Conservation (phyloP, 2,113 vertebrate species). For the Pelvicachromis taeniatus region DNA sequence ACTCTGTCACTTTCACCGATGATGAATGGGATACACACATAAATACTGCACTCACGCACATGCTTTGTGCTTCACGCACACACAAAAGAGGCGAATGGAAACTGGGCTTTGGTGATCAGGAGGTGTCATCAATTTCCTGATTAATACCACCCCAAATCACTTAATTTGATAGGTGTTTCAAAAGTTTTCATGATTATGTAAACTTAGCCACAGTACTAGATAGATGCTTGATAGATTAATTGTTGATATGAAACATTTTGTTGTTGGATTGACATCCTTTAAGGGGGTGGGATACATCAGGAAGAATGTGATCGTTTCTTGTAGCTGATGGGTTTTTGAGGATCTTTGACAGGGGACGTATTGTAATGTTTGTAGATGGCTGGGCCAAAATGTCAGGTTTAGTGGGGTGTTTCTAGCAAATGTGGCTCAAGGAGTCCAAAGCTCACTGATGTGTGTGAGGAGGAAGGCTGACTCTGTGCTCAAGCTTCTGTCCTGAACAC, state of each 20-base stretch:
- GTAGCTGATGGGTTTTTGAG: not conserved
- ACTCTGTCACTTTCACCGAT: conserved; percentile 39
- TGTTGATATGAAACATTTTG: not conserved
- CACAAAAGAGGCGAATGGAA: not conserved
- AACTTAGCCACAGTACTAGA: not conserved
- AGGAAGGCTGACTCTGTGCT: not conserved
- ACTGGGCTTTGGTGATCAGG: not conserved
- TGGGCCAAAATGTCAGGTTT: not conserved
- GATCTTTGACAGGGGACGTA: not conserved
- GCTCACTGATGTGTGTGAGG: not conserved
- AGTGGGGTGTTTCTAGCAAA: not conserved
- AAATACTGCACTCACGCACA: not conserved
- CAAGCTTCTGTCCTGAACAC: not conserved
- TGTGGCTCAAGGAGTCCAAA: not conserved
- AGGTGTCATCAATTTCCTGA: not conserved
- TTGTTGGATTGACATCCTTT: not conserved
- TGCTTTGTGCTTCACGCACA: not conserved
- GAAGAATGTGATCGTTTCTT: not conserved
- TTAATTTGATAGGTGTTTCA: not conserved
- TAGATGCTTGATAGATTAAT: rapidly evolving
- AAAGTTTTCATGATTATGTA: not conserved
- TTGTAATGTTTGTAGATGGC: not conserved
- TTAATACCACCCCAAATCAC: not conserved
- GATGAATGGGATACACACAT: not conserved
- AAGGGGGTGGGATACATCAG: not conserved